Evolutionary conservation across 2,113 vertebrate genomes (phyloP).

Genomic region (Oreotragus oreotragus): DNA sequence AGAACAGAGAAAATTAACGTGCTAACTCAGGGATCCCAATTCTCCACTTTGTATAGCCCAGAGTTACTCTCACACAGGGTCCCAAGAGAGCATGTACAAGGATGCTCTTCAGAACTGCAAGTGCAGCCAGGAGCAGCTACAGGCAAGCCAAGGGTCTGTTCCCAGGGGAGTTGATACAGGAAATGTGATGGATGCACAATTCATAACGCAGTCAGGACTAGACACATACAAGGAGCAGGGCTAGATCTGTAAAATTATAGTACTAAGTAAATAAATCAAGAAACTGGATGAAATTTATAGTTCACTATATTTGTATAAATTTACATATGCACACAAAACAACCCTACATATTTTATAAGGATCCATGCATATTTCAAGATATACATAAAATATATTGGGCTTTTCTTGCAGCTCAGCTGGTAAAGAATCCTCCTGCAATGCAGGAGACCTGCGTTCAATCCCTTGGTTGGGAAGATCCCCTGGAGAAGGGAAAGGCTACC

Average conservation of each 20-base stretch:
- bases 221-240: background rate
- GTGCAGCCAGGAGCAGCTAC: no score
- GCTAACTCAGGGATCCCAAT: background rate
- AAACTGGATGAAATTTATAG: background rate
- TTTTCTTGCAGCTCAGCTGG: background rate
- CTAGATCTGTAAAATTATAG: background rate
- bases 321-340: background rate
- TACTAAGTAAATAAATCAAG: conserved; percentile 1
- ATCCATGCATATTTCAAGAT: conserved; percentile 2
- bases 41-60: no score
- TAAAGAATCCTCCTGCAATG: background rate
- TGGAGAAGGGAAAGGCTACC: no score
- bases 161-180: background rate
- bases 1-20: background rate
- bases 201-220: background rate
- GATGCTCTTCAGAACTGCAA: background rate
- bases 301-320: background rate
- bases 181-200: background rate
- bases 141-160: background rate
- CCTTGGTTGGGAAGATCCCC: background rate
- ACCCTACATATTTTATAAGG: conserved; percentile 9
- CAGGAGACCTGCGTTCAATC: background rate
- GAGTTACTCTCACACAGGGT: background rate
- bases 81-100: background rate
- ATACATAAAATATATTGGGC: background rate